Conservation (phyloP, 1,140 invertebrate species). For the Pogonomyrmex barbatus region DNA sequence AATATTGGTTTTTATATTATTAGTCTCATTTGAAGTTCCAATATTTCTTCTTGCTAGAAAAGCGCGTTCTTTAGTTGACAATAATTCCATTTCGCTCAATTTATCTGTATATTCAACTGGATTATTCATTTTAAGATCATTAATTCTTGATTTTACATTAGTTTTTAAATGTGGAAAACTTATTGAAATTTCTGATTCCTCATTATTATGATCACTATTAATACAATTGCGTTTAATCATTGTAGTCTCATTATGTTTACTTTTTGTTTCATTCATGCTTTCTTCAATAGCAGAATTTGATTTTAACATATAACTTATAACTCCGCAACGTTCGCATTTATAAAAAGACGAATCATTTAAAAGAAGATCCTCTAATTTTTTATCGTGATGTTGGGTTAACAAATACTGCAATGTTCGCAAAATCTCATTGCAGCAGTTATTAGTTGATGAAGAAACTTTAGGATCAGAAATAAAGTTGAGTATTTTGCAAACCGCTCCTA, state of each 20-base stretch:
- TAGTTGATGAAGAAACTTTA: constrained; percentile 30
- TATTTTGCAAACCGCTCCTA: constrained; percentile 67
- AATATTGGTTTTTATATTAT: neutral
- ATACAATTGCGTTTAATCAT: constrained; percentile 38
- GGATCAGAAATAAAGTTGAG: constrained; percentile 48
- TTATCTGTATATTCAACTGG: neutral
- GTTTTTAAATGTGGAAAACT: neutral
- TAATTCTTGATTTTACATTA: neutral
- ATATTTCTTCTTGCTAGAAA: neutral
- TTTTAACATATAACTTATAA: constrained; percentile 63
- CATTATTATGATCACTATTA: constrained; percentile 1
- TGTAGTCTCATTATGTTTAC: neutral
- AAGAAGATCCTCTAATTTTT: constrained; percentile 57
- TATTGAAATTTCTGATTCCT: constrained; percentile 2
- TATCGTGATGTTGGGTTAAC: constrained; percentile 31
- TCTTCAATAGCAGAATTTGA: neutral
- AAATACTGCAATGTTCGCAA: constrained; percentile 51
- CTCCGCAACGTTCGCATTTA: constrained; percentile 70
- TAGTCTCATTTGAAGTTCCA: too few species aligned
- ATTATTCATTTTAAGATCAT: neutral
- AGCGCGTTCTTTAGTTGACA: neutral
- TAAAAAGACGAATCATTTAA: constrained; percentile 60
- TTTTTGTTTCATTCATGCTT: neutral
- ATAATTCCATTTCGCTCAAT: neutral
- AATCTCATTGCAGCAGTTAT: constrained; percentile 45